Evolutionary conservation across 2,797 vertebrate species (phyloP).

Genomic region (Sebastes trivittatus): DNA sequence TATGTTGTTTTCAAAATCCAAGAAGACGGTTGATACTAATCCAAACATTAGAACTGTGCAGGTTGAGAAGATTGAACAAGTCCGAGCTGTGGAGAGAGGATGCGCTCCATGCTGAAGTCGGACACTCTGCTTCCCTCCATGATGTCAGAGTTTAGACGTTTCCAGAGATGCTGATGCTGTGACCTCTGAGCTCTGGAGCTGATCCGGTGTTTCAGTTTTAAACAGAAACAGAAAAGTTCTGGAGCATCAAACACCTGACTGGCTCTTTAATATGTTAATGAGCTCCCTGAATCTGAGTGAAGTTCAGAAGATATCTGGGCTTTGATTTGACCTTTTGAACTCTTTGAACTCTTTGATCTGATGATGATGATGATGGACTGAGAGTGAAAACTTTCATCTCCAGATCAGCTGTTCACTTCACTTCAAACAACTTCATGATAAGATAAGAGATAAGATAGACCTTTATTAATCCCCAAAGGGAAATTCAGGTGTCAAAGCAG

Average conservation of each 20-base stretch:
- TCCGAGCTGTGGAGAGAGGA: constrained; percentile 67
- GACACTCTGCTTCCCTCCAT: constrained; percentile 68
- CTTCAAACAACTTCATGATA: neutral
- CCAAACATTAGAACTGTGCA: too few species aligned
- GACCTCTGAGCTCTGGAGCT: neutral
- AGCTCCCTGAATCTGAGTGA: neutral
- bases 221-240: neutral
- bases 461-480: too few species aligned
- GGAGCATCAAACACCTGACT: constrained; percentile 7
- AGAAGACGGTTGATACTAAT: too few species aligned
- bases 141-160: neutral
- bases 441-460: too few species aligned
- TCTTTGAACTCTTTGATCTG: neutral
- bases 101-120: constrained; percentile 81
- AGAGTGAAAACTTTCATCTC: neutral
- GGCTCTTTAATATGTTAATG: constrained; percentile 40
- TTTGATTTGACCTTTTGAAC: constrained; percentile 36
- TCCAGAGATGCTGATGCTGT: neutral
- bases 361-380: neutral
- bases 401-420: neutral
- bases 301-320: neutral
- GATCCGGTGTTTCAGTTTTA: constrained; percentile 4
- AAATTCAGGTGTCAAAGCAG: too few species aligned
- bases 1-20: too few species aligned
- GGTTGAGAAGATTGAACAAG: neutral